Evolutionary conservation across 2,797 vertebrate genomes (phyloP).

Genomic region (Helostoma temminkii): DNA sequence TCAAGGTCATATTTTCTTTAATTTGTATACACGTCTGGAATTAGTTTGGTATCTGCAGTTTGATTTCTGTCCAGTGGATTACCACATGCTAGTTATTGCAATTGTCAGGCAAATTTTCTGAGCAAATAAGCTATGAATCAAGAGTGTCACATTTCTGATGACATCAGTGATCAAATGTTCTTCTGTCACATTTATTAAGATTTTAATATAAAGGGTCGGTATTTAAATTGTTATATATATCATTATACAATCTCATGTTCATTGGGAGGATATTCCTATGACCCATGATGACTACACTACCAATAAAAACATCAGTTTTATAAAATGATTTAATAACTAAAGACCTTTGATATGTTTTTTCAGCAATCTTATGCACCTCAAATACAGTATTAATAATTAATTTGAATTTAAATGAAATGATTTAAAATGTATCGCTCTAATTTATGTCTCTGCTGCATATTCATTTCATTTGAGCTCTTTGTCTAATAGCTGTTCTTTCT

Average conservation of each 20-base stretch:
- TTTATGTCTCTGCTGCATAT: background rate
- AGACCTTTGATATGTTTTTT: background rate
- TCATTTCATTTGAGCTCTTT: slow-evolving; percentile 8
- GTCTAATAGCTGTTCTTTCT: slow-evolving; percentile 1
- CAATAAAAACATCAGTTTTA: background rate
- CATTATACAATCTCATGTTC: background rate
- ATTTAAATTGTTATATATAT: background rate
- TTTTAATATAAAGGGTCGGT: background rate
- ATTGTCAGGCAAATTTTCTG: background rate
- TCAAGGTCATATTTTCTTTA: no score
- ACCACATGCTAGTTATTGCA: no score
- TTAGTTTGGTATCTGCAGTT: no score
- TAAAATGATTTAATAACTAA: background rate
- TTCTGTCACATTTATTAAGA: slow-evolving; percentile 1
- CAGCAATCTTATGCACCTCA: no score
- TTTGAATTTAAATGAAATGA: no score
- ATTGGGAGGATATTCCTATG: background rate
- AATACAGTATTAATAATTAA: no score
- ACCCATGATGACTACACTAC: background rate
- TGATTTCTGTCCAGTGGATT: no score
- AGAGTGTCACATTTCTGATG: background rate
- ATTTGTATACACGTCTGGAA: no score
- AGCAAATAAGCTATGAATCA: slow-evolving; percentile 8
- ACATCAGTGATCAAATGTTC: background rate
- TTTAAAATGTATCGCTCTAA: background rate